These are phyloP conservation scores for Pao palembangensis DNA, from an alignment of 2,113 vertebrate genomes.

Conservation along the genomic window DNA sequence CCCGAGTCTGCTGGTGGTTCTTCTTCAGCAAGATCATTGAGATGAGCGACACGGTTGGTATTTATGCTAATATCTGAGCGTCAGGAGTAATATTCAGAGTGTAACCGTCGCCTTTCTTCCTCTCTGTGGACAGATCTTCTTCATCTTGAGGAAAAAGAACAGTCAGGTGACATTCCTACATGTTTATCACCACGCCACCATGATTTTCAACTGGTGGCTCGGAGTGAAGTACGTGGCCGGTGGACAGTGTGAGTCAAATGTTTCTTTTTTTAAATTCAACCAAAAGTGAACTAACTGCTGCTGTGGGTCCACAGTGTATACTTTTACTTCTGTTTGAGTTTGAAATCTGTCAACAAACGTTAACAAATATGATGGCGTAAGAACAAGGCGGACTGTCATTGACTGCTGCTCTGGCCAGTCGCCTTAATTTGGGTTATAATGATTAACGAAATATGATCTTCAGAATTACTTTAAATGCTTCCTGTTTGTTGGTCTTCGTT, in stretches of 20 bases:
- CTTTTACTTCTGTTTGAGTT: no score
- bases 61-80: not conserved
- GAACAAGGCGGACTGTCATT: no score
- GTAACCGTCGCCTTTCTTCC: not conserved
- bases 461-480: no score
- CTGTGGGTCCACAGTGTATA: no score
- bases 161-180: conserved; percentile 82
- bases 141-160: conserved; percentile 81
- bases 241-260: conserved; percentile 75
- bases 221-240: conserved; percentile 81
- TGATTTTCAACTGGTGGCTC: conserved; percentile 81
- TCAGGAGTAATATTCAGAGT: not conserved
- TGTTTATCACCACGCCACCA: conserved; percentile 79
- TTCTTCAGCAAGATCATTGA: conserved; percentile 79
- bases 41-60: conserved; percentile 69
- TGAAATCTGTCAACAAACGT: no score
- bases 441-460: no score
- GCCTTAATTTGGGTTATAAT: no score
- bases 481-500: no score
- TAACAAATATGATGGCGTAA: no score
- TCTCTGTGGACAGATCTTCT: conserved; percentile 72
- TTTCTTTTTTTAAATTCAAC: no score
- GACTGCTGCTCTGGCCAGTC: no score
- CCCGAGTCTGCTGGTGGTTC: conserved; percentile 78
- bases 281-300: no score